Conservation (phyloP, 2,797 vertebrate genomes). For the Jordanella pulchra region DNA sequence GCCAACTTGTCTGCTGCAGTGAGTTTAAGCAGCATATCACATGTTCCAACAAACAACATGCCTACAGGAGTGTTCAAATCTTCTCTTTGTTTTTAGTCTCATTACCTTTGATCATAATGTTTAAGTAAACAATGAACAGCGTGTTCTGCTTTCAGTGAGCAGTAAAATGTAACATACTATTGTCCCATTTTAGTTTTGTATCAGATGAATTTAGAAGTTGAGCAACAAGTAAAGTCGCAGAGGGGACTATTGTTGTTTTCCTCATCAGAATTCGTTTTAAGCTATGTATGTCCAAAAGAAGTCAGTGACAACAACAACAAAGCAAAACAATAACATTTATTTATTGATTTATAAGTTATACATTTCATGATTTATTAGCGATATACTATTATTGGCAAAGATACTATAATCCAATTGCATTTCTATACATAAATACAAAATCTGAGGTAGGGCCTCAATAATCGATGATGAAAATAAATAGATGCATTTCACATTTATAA, state of each 20-base stretch:
- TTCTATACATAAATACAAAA: conserved; percentile 99
- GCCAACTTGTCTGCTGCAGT: conserved; percentile 30
- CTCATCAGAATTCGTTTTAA: conserved; percentile 16
- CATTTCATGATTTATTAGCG: conserved; percentile 93
- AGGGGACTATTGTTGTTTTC: conserved; percentile 26
- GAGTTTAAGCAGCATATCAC: conserved; percentile 15
- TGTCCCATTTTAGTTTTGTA: conserved; percentile 7
- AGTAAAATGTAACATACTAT: neutral
- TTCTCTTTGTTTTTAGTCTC: conserved; percentile 16
- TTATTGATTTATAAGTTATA: conserved; percentile 90
- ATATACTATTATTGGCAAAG: conserved; percentile 96
- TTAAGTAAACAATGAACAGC: conserved; percentile 27
- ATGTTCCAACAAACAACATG: conserved; percentile 33
- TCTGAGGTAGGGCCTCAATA: conserved; percentile 99
- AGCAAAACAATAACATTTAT: conserved; percentile 97
- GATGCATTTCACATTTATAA: conserved; percentile 86
- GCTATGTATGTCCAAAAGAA: conserved; percentile 33
- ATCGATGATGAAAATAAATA: conserved; percentile 91
- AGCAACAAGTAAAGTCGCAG: conserved; percentile 33
- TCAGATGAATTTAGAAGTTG: conserved; percentile 21
- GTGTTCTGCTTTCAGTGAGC: conserved; percentile 15
- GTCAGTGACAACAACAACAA: conserved; percentile 44
- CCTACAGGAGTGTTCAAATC: conserved; percentile 34
- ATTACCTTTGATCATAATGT: conserved; percentile 47
- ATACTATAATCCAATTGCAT: conserved; percentile 98